phyloP scores from a whole-genome alignment of 2,113 vertebrate genomes.

The Antigone vipio region DNA sequence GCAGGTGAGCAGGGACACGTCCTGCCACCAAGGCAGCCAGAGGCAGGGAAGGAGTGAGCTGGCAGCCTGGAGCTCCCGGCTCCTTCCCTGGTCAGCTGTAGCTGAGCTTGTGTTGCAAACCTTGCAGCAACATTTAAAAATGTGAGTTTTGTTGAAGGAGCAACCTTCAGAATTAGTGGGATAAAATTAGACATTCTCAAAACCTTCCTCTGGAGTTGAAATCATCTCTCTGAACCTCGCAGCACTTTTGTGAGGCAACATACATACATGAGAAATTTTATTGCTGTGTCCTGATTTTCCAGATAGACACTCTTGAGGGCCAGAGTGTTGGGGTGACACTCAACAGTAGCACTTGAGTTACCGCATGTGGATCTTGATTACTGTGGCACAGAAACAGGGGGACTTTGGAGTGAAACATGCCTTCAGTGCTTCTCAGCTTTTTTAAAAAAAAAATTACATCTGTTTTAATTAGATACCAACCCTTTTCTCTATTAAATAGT shows the following conservation, averaged over 20 bases:
- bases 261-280: not conserved
- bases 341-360: not conserved
- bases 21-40: not conserved
- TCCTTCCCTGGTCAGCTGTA: rapidly evolving
- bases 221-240: not conserved
- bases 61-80: not conserved
- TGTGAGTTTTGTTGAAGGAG: not conserved
- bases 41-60: not conserved
- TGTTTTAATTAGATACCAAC: slow-evolving; percentile 54
- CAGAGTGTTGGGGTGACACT: not conserved
- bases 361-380: rapidly evolving
- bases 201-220: not conserved
- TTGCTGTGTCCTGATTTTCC: not conserved
- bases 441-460: not conserved
- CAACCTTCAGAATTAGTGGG: not conserved
- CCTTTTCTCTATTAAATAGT: slow-evolving; percentile 78
- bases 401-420: not conserved
- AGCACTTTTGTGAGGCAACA: not conserved
- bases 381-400: not conserved
- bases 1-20: not conserved
- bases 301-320: not conserved
- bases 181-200: not conserved
- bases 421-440: not conserved
- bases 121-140: not conserved
- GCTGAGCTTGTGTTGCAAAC: not conserved